phyloP scores from a whole-genome alignment of 1,140 invertebrate genomes.

The Lordiphosa mommai region DNA sequence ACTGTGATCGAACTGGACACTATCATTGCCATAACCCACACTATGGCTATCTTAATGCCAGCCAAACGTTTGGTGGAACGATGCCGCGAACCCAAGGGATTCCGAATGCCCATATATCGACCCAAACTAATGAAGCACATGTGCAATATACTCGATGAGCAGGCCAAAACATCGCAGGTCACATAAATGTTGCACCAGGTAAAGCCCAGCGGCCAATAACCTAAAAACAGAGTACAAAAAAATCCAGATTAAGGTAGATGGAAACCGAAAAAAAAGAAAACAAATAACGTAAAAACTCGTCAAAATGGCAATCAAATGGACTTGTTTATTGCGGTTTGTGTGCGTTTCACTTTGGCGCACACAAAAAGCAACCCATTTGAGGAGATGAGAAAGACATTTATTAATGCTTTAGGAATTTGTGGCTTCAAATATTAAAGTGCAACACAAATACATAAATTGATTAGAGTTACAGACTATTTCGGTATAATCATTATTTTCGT shows the following conservation, averaged over 20 bases:
- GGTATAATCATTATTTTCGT: too few relatives aligned
- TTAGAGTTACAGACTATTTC: too few relatives aligned
- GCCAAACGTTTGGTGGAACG: slow-evolving; percentile 88
- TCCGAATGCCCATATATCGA: slow-evolving; percentile 93
- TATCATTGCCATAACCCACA: slow-evolving; percentile 92
- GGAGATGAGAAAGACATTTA: too few relatives aligned
- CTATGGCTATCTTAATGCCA: slow-evolving; percentile 89
- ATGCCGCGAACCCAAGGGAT: slow-evolving; percentile 91
- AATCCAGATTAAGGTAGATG: not conserved
- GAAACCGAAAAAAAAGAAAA: not conserved
- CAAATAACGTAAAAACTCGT: not conserved
- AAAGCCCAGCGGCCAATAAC: slow-evolving; percentile 93
- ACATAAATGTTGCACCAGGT: slow-evolving; percentile 96
- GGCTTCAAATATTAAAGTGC: not conserved
- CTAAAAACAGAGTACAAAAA: slow-evolving; percentile 81
- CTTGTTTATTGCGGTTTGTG: slow-evolving; percentile 28
- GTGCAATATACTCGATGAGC: slow-evolving; percentile 96
- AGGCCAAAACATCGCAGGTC: slow-evolving; percentile 96
- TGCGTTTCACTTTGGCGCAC: not conserved
- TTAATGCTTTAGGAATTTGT: not conserved
- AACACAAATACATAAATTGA: too few relatives aligned
- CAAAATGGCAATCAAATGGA: slow-evolving; percentile 17
- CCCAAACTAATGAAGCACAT: slow-evolving; percentile 98
- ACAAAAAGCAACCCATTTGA: not conserved
- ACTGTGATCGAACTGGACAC: slow-evolving; percentile 94